Evolutionary conservation across 1,140 invertebrate species (phyloP).

Genomic region (Drosophila ogumai): DNA sequence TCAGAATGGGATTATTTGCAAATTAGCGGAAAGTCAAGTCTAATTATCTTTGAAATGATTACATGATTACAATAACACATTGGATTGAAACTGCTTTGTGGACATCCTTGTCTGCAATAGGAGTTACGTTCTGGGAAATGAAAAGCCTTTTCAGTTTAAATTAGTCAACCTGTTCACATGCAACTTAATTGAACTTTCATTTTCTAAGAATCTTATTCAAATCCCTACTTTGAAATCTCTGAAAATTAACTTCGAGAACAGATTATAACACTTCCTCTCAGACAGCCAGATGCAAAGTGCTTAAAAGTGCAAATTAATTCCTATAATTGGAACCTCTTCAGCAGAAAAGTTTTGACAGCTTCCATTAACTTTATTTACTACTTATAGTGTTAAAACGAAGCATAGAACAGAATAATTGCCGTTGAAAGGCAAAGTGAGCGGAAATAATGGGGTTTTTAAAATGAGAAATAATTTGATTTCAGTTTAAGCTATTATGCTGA

Average conservation of each 20-base stretch:
- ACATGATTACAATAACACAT: not conserved
- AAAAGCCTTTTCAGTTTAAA: not conserved
- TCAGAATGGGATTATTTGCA: slow-evolving; percentile 8
- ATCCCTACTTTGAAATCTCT: not conserved
- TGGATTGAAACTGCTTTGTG: not conserved
- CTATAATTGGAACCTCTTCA: slow-evolving; percentile 1
- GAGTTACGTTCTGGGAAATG: not conserved
- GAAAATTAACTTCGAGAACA: not conserved
- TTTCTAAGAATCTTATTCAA: not conserved
- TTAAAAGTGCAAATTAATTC: slow-evolving; percentile 3
- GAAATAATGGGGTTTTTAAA: not conserved
- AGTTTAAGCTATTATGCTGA: not conserved
- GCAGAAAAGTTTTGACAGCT: slow-evolving; percentile 20
- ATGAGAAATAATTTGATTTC: not conserved
- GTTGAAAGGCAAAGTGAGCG: slow-evolving; percentile 3
- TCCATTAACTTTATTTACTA: slow-evolving; percentile 17
- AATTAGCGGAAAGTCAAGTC: slow-evolving; percentile 4
- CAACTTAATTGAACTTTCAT: not conserved
- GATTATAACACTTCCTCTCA: slow-evolving; percentile 1
- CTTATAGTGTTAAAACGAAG: slow-evolving; percentile 1
- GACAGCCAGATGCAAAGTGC: not conserved
- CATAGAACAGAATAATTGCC: not conserved
- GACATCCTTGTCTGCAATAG: not conserved
- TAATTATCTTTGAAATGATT: slow-evolving; percentile 7
- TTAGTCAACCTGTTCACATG: not conserved